Conservation (phyloP, 2,797 vertebrate genomes). For the Coendou prehensilis region DNA sequence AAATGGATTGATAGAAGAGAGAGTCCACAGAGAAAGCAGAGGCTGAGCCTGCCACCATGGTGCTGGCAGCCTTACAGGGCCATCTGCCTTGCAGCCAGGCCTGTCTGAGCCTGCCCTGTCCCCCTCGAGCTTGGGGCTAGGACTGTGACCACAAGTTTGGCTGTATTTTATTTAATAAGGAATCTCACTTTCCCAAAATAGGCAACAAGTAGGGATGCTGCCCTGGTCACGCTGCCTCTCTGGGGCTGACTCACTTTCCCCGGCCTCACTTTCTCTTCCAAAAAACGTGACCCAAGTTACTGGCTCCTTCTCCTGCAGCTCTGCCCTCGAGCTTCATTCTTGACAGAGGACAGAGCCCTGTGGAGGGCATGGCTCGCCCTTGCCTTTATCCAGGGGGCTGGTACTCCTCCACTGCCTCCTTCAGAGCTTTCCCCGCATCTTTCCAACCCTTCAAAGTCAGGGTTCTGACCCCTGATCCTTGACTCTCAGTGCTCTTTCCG, state of each 20-base stretch:
- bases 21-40: neutral
- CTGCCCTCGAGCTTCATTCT: neutral
- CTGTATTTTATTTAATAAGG: slow-evolving; percentile 80
- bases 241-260: slow-evolving; percentile 80
- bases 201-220: slow-evolving; percentile 78
- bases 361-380: neutral
- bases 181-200: slow-evolving; percentile 86
- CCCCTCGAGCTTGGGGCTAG: slow-evolving; percentile 57
- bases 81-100: neutral
- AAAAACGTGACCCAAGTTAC: neutral
- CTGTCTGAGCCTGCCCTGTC: slow-evolving; percentile 45
- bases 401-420: neutral
- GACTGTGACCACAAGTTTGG: slow-evolving; percentile 59
- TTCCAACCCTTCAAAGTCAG: neutral
- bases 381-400: neutral
- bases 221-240: slow-evolving; percentile 45
- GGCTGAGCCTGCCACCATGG: accelerated
- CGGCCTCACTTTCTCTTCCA: slow-evolving; percentile 66
- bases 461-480: neutral
- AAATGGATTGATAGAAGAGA: neutral
- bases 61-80: neutral
- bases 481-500: neutral
- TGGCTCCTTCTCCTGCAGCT: neutral
- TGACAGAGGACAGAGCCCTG: neutral
- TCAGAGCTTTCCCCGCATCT: neutral